A percentile compares a stretch with the other conserved stretches of the same genome.
These are phyloP conservation scores for Poeciliopsis turrubarensis DNA, from an alignment of 2,113 vertebrate genomes.

Conservation along the genomic window DNA sequence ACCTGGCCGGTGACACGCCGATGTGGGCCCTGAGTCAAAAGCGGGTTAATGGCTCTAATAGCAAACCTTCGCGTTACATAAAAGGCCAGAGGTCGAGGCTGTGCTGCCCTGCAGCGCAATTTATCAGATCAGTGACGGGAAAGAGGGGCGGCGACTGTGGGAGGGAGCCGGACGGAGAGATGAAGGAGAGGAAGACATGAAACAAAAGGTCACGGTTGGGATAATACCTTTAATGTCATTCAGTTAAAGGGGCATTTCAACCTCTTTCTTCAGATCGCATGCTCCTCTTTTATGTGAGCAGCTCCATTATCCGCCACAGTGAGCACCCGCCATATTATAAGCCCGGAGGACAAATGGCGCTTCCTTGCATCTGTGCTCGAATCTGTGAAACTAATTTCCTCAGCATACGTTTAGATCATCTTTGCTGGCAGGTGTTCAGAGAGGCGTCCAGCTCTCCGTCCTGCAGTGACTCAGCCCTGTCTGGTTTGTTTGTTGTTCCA, in stretches of 20 bases:
- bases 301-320: not conserved
- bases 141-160: slow-evolving; percentile 14
- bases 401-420: not conserved
- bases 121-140: slow-evolving; percentile 29
- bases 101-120: slow-evolving; percentile 7
- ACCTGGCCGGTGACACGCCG: slow-evolving; percentile 3
- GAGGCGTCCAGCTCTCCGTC: not conserved
- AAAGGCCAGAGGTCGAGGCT: slow-evolving; percentile 34
- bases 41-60: slow-evolving; percentile 38
- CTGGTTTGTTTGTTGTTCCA: slow-evolving; percentile 17
- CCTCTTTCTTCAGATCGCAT: not conserved
- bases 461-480: slow-evolving; percentile 7
- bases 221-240: slow-evolving; percentile 18
- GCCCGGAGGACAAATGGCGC: not conserved
- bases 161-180: slow-evolving; percentile 32
- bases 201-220: slow-evolving; percentile 45
- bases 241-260: not conserved
- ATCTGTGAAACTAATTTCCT: not conserved
- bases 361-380: not conserved
- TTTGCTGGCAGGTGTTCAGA: not conserved
- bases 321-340: not conserved
- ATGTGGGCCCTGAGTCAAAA: slow-evolving; percentile 22
- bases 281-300: not conserved
- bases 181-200: slow-evolving; percentile 26
- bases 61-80: slow-evolving; percentile 29